Evolutionary conservation across 1,140 invertebrate genomes (phyloP), one percentile per base, ranked within the genome.

Genomic region (Aphelenchoides besseyi): DNA sequence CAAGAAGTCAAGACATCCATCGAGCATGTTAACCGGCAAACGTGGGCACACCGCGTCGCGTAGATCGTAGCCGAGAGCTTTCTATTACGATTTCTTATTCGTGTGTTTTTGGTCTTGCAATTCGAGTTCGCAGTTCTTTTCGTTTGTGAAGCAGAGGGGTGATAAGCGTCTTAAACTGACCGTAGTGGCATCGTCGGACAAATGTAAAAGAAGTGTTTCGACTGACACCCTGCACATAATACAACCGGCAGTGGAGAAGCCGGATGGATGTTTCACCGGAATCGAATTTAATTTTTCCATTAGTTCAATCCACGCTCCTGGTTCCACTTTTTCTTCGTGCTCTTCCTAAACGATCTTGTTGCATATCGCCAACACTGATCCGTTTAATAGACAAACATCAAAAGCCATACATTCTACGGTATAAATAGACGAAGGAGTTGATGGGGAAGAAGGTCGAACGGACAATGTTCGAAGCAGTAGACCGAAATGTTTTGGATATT

Each of bases 1-100:
- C 26, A 75, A 29, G 64, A 75, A 75, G 37, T 75, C 72, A 3
- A 35, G 35, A 29, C 74, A 75, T 1, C 67, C 67, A 8, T 61
- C 64, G 2, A 69, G 55, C 26, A 54, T 59, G 55, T 72, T 62
- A 23, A 18, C 35, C 9, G 67, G 28, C 16, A 74, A 37, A 37
- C 62, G 57, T 29, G 53, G 37, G 35, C 74, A 75, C 3, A 70
- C 74, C 1, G 36, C 23, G 23, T 74, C 62, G 33, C 57, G 57
- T 1, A 75, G 69, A 53, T 74, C 74, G 18, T 48, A 30, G 23
- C 71, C 72, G 2, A 75, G 12, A 16, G 29, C 48, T 3, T 72
- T 70, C 72, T 74, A 36, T 54, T 32, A 26, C 3, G 41, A 52
- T 23, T 66, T 59, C 1, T 62, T 32, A 63, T 70, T 12, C 41